A percentile compares a stretch with the other conserved stretches of the same genome.
phyloP scores from a whole-genome alignment of 1,140 invertebrate species.

The Aethina tumida region DNA sequence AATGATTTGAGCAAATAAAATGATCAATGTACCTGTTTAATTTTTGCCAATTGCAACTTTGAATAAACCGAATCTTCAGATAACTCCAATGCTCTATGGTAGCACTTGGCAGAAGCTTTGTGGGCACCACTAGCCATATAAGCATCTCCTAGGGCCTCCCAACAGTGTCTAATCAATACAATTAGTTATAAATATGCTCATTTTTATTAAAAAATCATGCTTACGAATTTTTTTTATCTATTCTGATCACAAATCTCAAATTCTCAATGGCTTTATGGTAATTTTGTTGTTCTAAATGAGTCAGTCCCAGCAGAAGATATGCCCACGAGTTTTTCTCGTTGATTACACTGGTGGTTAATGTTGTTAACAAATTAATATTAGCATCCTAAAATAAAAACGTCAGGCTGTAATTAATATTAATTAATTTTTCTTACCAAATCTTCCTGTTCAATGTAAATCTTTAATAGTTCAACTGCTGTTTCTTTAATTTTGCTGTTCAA shows the following conservation, averaged over 20 bases:
- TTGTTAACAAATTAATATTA: constrained; percentile 57
- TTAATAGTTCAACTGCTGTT: constrained; percentile 63
- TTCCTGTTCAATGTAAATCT: constrained; percentile 56
- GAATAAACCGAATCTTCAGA: constrained; percentile 61
- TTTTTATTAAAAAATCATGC: constrained; percentile 9
- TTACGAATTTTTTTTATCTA: constrained; percentile 38
- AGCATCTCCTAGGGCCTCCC: constrained; percentile 82
- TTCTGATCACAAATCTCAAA: constrained; percentile 65
- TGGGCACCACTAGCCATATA: constrained; percentile 75
- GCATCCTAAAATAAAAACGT: constrained; percentile 39
- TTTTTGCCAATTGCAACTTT: constrained; percentile 67
- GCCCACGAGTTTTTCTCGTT: constrained; percentile 59
- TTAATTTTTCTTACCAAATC: constrained; percentile 44
- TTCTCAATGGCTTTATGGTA: constrained; percentile 61
- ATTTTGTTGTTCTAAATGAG: constrained; percentile 62
- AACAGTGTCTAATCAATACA: constrained; percentile 46
- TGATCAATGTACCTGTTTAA: constrained; percentile 49
- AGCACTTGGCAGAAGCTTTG: constrained; percentile 76
- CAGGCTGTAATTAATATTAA: too few relatives aligned
- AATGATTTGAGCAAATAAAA: not conserved
- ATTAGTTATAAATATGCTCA: constrained; percentile 5
- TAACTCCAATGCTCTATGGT: constrained; percentile 62
- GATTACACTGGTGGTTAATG: constrained; percentile 43
- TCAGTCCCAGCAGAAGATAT: constrained; percentile 67
- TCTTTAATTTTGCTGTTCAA: constrained; percentile 56